phyloP scores from a whole-genome alignment of 2,888 invertebrate species.

The Andrena hattorfiana region DNA sequence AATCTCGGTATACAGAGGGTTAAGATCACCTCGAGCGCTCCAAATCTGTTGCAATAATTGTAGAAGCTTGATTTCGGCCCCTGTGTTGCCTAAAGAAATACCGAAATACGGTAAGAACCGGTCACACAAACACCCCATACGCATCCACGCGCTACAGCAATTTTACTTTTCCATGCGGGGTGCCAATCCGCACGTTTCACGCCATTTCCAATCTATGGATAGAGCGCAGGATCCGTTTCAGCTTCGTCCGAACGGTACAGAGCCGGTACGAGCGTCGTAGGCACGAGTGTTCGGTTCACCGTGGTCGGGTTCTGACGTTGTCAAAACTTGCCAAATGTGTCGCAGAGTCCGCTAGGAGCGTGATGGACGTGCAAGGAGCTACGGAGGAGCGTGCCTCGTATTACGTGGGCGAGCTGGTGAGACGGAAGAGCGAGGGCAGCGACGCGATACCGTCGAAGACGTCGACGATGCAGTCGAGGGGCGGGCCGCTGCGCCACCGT shows the following conservation, averaged over 20 bases:
- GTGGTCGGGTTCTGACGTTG: conserved; percentile 11
- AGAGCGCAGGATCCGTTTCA: neutral
- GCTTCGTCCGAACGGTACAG: conserved; percentile 19
- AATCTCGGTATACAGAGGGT: too few species aligned
- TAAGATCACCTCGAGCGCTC: too few species aligned
- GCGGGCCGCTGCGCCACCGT: conserved; percentile 69
- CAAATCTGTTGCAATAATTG: too few species aligned
- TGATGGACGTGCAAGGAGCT: conserved; percentile 74
- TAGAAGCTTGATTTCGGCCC: too few species aligned
- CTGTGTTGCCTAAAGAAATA: too few species aligned
- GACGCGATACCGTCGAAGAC: conserved; percentile 84
- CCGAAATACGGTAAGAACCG: too few species aligned
- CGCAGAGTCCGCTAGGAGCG: conserved; percentile 82
- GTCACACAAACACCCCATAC: too few species aligned
- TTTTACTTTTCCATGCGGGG: neutral
- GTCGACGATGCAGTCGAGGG: conserved; percentile 44
- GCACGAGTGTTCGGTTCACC: neutral
- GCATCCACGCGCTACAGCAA: neutral
- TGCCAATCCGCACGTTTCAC: neutral
- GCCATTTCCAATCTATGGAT: neutral
- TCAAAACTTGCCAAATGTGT: conserved; percentile 44
- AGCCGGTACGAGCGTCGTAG: conserved; percentile 16
- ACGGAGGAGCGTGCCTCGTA: conserved; percentile 72
- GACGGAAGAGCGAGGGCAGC: conserved; percentile 89
- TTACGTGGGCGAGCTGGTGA: conserved; percentile 82